Percentiles rank a stretch among this genome's conserved stretches.
Conservation (phyloP, 2,113 vertebrate genomes). For the Pomatorhinus ruficollis region DNA sequence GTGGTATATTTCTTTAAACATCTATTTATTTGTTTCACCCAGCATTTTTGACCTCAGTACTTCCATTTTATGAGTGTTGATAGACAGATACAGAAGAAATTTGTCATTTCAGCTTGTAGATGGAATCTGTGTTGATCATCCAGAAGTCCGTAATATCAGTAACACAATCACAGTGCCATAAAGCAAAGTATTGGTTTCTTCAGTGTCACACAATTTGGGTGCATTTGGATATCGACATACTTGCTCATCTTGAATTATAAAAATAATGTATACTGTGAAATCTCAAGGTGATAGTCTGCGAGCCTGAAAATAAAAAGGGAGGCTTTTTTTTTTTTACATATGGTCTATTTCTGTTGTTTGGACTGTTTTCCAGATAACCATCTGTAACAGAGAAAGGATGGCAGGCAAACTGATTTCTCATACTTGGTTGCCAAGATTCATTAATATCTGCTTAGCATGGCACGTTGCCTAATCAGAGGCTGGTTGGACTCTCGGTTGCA, state of each 20-base stretch:
- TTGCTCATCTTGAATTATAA: background rate
- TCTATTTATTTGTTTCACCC: background rate
- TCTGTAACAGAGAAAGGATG: slow-evolving; percentile 52
- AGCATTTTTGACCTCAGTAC: background rate
- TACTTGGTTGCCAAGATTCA: slow-evolving; percentile 50
- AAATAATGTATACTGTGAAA: slow-evolving; percentile 18
- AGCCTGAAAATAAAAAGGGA: slow-evolving; percentile 32
- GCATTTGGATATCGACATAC: background rate
- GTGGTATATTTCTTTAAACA: background rate
- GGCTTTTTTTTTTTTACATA: slow-evolving; percentile 26
- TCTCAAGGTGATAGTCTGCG: background rate
- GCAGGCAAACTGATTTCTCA: slow-evolving; percentile 45
- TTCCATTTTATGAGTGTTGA: background rate
- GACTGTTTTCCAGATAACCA: slow-evolving; percentile 59
- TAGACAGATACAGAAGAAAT: background rate
- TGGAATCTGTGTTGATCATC: background rate
- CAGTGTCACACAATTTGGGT: background rate
- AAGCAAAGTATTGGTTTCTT: background rate
- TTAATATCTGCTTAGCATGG: slow-evolving; percentile 63
- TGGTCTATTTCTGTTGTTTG: slow-evolving; percentile 55
- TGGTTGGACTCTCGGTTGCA: slow-evolving; percentile 4
- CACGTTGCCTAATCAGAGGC: slow-evolving; percentile 37
- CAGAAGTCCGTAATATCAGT: background rate
- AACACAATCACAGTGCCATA: background rate
- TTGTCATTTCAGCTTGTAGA: background rate